Conservation (phyloP, 1,140 invertebrate genomes). For the Listronotus oregonensis region DNA sequence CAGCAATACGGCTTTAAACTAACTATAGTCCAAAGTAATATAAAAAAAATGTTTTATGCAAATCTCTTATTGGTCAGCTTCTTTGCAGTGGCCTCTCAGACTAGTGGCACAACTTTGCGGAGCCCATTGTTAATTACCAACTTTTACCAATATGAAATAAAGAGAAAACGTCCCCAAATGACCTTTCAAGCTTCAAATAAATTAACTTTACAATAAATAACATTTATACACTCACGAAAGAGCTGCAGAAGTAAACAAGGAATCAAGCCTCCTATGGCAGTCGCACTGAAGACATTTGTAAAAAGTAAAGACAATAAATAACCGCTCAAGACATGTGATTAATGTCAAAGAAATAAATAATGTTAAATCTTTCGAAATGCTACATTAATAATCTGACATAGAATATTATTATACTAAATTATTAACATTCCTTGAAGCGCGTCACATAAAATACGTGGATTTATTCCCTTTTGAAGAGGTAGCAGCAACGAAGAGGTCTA, state of each 20-base stretch:
- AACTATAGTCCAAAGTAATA: no score
- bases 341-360: conserved; percentile 45
- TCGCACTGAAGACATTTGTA: conserved; percentile 31
- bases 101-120: no score
- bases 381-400: conserved; percentile 41
- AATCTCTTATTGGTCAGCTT: no score
- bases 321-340: conserved; percentile 38
- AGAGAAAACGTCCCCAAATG: background rate
- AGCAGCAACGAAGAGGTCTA: conserved; percentile 7
- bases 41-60: no score
- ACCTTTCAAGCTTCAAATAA: background rate
- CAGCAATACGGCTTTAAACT: no score
- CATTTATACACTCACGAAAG: conserved; percentile 17
- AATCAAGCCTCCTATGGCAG: conserved; percentile 8
- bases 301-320: conserved; percentile 41
- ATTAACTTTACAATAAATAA: conserved; percentile 6
- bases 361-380: conserved; percentile 42
- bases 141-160: background rate
- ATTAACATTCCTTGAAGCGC: conserved; percentile 31
- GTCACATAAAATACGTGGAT: conserved; percentile 35
- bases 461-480: conserved; percentile 24
- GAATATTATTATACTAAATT: conserved; percentile 42
- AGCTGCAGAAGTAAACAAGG: conserved; percentile 7
- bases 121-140: no score
- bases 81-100: no score